Evolutionary conservation across 2,113 vertebrate species (phyloP), one percentile per base, ranked within the genome.

Genomic region (Dinomys branickii): DNA sequence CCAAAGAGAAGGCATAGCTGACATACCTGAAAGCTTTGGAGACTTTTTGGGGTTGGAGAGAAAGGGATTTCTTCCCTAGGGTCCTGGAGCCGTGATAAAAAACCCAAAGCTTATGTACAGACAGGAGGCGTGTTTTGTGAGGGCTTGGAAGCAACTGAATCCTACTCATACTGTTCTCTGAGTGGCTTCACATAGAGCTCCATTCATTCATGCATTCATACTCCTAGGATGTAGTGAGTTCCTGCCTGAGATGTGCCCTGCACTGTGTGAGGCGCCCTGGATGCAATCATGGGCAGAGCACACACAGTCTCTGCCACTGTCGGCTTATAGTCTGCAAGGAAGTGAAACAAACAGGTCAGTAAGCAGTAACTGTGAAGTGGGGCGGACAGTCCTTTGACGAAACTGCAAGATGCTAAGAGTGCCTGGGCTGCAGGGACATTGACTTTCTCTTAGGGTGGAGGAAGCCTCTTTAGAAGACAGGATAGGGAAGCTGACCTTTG

Each of bases 161-260:
- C 80, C 56, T 69, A 19, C 44, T 6, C 16, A 11, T 30, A 4
- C 78, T 56, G 0, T 9, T 14, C 35, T 75, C 61, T 44, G 61
- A 38, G 59, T 20, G 11, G 35, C 65, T 90, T 63, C 63, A 5
- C n/a, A 56, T 69, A 41, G 71, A 92, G 63, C 52, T 47, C 9
- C 30, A 35, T 16, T 71, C 26, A 13, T 35, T 44, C 33, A 7
- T 2, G 26, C 5, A 3, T 12, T 65, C 26, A 1, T 52, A n/a
- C 3, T 0, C 2, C 69, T 4, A 2, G 80, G 58, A 22, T 5
- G 0, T n/a, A 35, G 8, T 63, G 20, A 8, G 24, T 67, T 24
- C 1, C 0, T 44, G 3, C 7, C 44, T 1, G 41, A 10, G 19
- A 5, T 5, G 10, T 19, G 24, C 26, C 8, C 0, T 20, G 19